These are phyloP conservation scores for Cephus pygmeus DNA, from an alignment of 2,888 invertebrate genomes.

Conservation along the genomic window DNA sequence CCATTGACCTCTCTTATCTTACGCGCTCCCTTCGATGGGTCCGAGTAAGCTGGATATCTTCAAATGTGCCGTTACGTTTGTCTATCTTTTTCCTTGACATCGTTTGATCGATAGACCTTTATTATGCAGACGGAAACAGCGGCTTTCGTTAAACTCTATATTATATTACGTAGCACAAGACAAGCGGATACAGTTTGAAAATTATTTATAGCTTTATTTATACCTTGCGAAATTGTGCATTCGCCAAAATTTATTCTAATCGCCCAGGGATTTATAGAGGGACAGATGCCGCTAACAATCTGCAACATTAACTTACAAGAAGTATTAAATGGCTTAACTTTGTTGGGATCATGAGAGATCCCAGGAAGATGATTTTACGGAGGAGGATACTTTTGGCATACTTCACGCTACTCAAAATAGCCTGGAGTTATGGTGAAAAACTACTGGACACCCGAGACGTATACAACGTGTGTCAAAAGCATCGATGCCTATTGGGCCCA, in stretches of 20 bases:
- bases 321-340: background rate
- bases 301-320: background rate
- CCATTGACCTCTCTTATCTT: background rate
- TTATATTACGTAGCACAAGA: background rate
- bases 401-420: background rate
- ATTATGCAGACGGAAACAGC: background rate
- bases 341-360: background rate
- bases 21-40: no score
- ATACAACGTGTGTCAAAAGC: background rate
- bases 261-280: background rate
- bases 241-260: background rate
- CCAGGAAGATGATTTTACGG: background rate
- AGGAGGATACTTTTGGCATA: background rate
- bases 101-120: background rate
- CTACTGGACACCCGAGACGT: background rate
- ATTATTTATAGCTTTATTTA: background rate
- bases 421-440: background rate
- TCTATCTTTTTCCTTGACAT: background rate
- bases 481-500: background rate
- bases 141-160: background rate
- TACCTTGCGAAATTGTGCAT: background rate
- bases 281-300: background rate
- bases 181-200: background rate
- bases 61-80: background rate
- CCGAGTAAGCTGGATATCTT: background rate